These are phyloP conservation scores for Huso huso DNA, from an alignment of 2,797 vertebrate genomes.

Conservation along the genomic window DNA sequence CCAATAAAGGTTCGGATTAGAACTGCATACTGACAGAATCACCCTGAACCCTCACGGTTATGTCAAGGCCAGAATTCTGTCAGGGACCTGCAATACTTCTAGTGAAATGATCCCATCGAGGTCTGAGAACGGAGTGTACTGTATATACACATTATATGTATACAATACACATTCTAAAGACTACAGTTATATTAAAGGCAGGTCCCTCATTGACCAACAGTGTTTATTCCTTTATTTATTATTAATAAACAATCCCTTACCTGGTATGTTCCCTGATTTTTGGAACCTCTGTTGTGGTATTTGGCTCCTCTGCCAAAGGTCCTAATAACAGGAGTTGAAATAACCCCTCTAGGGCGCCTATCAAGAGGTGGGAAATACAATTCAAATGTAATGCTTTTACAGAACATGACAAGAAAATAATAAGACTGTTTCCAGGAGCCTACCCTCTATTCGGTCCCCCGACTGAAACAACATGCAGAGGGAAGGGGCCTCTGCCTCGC, in stretches of 20 bases:
- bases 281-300: conserved; percentile 74
- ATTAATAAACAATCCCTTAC: conserved; percentile 44
- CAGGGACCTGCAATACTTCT: too few species aligned
- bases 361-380: background rate
- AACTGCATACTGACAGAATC: too few species aligned
- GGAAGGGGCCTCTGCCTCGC: conserved; percentile 73
- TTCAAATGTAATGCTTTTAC: background rate
- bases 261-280: conserved; percentile 74
- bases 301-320: conserved; percentile 83
- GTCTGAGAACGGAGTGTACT: too few species aligned
- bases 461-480: conserved; percentile 86
- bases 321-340: conserved; percentile 85
- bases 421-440: conserved; percentile 21
- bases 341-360: conserved; percentile 82
- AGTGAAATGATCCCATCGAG: too few species aligned
- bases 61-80: too few species aligned
- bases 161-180: too few species aligned
- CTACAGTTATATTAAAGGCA: too few species aligned
- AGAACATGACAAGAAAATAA: background rate
- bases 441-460: conserved; percentile 83
- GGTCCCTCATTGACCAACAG: too few species aligned
- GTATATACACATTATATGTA: too few species aligned
- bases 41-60: too few species aligned
- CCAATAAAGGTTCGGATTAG: too few species aligned
- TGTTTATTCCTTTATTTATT: too few species aligned